A percentile compares a stretch with the other conserved stretches of the same genome.
Evolutionary conservation across 2,888 invertebrate genomes (phyloP).

Genomic region (Bombylius discolor): DNA sequence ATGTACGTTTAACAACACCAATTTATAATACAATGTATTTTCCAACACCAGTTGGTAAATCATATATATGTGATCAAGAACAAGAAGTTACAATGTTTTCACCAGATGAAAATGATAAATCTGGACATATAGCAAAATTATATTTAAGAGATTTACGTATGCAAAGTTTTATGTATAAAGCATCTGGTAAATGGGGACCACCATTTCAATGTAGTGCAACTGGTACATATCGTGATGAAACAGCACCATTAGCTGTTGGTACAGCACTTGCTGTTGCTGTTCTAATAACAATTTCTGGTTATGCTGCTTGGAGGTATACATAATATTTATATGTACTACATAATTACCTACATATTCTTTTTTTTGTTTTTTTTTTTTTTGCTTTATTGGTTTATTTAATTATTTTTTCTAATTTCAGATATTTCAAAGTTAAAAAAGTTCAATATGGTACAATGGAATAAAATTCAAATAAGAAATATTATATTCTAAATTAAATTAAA

Average conservation of each 20-base stretch:
- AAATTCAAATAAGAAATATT: conserved; percentile 13
- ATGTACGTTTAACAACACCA: conserved; percentile 44
- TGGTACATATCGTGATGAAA: conserved; percentile 57
- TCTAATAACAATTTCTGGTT: conserved; percentile 66
- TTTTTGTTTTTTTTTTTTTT: background rate
- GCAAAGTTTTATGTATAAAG: conserved; percentile 82
- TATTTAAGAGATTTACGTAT: conserved; percentile 58
- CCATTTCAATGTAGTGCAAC: conserved; percentile 38
- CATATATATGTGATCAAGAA: conserved; percentile 62
- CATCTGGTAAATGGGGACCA: conserved; percentile 46
- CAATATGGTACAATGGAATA: conserved; percentile 88
- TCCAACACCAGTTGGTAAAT: conserved; percentile 77
- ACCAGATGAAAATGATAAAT: conserved; percentile 36
- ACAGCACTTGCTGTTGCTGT: conserved; percentile 73
- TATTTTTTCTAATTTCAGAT: conserved; percentile 43
- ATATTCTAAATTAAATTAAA: background rate
- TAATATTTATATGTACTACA: background rate
- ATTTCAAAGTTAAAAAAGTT: conserved; percentile 78
- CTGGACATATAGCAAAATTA: conserved; percentile 47
- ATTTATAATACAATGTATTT: conserved; percentile 52
- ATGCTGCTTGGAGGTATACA: conserved; percentile 48
- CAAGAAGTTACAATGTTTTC: conserved; percentile 50
- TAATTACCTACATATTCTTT: background rate
- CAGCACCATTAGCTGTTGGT: conserved; percentile 72
- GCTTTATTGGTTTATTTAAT: no score